Evolutionary conservation across 2,888 invertebrate genomes (phyloP).

Genomic region (Pinctada fucata): DNA sequence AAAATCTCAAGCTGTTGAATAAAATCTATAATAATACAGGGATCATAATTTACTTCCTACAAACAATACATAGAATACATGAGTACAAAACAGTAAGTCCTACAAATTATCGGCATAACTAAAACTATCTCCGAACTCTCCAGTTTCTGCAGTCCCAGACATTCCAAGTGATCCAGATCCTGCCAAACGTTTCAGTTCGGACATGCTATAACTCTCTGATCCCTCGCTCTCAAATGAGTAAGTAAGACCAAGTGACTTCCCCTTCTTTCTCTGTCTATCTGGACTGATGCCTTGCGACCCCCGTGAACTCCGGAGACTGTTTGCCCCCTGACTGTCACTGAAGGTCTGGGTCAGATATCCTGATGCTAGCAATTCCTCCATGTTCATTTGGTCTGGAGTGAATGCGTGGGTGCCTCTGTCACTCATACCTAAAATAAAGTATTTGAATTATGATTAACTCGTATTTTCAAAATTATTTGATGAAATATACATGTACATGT

Average conservation of each 20-base stretch:
- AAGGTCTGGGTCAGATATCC: constrained; percentile 65
- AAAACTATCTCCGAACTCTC: constrained; percentile 51
- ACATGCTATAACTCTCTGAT: constrained; percentile 42
- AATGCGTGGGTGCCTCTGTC: constrained; percentile 53
- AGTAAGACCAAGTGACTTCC: constrained; percentile 56
- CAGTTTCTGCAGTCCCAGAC: constrained; percentile 67
- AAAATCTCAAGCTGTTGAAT: neutral
- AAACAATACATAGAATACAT: too few species aligned
- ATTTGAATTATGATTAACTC: neutral
- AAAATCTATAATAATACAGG: too few species aligned
- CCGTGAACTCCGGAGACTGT: constrained; percentile 44
- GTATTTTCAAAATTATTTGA: too few species aligned
- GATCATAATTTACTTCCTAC: too few species aligned
- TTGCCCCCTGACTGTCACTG: constrained; percentile 43
- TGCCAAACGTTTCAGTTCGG: constrained; percentile 50
- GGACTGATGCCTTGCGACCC: constrained; percentile 45
- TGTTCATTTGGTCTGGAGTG: constrained; percentile 72
- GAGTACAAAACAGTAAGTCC: too few species aligned
- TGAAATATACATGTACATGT: too few species aligned
- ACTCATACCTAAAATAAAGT: constrained; percentile 30
- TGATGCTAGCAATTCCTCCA: constrained; percentile 67
- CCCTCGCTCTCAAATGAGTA: constrained; percentile 59
- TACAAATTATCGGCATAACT: neutral
- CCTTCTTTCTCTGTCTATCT: constrained; percentile 46
- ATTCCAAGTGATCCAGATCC: constrained; percentile 54